A percentile compares a stretch with the other conserved stretches of the same genome.
Conservation (phyloP, 2,888 invertebrate species). For the Aleiodes testaceus region DNA sequence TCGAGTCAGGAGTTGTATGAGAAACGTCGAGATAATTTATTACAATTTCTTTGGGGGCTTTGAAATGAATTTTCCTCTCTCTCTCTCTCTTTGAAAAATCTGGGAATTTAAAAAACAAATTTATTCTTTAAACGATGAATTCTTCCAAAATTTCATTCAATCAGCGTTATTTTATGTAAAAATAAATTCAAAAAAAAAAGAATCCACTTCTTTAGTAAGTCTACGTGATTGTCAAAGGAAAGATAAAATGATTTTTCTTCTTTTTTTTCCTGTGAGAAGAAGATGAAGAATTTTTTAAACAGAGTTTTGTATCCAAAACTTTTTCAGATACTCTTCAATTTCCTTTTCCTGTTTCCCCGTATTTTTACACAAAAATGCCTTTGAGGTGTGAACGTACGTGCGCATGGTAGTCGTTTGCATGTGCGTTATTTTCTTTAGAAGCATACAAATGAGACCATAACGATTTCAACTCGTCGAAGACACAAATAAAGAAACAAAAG, state of each 20-base stretch:
- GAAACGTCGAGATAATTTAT: background rate
- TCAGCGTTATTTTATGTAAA: background rate
- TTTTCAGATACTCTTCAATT: background rate
- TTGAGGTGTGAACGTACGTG: slow-evolving; percentile 30
- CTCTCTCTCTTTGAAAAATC: too few species aligned
- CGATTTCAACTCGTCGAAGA: slow-evolving; percentile 21
- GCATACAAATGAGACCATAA: slow-evolving; percentile 6
- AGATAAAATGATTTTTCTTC: background rate
- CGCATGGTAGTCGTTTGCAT: background rate
- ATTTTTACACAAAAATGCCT: slow-evolving; percentile 11
- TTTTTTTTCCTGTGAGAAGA: too few species aligned
- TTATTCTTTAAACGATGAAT: too few species aligned
- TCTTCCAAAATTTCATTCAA: too few species aligned
- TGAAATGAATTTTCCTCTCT: background rate
- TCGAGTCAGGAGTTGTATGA: background rate
- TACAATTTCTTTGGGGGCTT: background rate
- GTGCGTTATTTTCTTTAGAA: slow-evolving; percentile 20
- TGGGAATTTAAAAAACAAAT: too few species aligned
- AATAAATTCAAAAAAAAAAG: slow-evolving; percentile 2
- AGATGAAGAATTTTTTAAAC: slow-evolving; percentile 10
- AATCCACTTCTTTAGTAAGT: background rate
- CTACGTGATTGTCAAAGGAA: slow-evolving; percentile 29
- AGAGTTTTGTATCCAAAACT: slow-evolving; percentile 12
- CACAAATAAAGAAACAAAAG: too few species aligned
- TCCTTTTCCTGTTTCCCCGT: background rate